Conservation (phyloP, 2,797 vertebrate genomes). For the Choloepus didactylus region DNA sequence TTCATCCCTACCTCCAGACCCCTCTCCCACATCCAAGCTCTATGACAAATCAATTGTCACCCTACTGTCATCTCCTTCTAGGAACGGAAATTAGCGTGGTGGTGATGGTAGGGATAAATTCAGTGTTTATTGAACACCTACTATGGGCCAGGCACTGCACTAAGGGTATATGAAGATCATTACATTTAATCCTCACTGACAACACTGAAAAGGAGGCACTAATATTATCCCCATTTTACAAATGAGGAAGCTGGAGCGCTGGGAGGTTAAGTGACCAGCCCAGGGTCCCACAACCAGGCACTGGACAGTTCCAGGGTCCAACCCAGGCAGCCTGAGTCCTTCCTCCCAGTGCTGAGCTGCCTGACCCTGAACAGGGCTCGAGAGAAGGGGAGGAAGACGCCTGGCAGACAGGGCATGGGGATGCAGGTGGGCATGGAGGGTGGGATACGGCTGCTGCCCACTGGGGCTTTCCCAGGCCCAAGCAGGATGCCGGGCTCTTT, state of each 20-base stretch:
- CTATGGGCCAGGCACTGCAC: neutral
- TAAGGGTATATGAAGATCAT: neutral
- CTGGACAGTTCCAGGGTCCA: neutral
- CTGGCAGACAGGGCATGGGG: neutral
- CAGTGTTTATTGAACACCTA: neutral
- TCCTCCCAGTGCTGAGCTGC: neutral
- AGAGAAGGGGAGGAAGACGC: neutral
- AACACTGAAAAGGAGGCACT: neutral
- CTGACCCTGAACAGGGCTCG: neutral
- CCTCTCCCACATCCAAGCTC: neutral
- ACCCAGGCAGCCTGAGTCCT: neutral
- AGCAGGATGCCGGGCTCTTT: neutral
- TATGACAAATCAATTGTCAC: neutral
- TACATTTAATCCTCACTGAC: neutral
- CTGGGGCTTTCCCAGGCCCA: neutral
- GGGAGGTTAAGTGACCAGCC: neutral
- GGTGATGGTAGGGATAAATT: neutral
- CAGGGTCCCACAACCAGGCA: neutral
- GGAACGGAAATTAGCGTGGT: neutral
- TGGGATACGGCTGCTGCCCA: accelerated
- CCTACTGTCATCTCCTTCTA: neutral
- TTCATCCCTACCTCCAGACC: no score
- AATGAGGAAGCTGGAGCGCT: neutral
- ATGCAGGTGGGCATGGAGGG: neutral
- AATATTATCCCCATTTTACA: neutral